Percentiles rank a stretch among this genome's conserved stretches.
Conservation (phyloP, 2,888 invertebrate species). For the Athalia rosae region DNA sequence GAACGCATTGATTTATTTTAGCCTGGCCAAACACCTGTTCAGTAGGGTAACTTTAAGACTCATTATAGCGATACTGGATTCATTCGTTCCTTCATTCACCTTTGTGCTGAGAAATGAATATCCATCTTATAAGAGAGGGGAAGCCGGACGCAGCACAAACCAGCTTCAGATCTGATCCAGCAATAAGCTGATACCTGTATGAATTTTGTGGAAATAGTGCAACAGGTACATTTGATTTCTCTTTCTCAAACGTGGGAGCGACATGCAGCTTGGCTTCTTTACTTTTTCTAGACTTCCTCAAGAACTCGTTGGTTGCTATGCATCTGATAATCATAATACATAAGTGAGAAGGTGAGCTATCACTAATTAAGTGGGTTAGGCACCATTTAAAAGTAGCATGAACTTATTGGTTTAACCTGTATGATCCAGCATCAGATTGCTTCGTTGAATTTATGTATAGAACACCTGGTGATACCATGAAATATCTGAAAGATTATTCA, state of each 20-base stretch:
- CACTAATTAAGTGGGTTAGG: background rate
- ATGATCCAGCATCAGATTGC: conserved; percentile 74
- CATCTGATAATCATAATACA: conserved; percentile 62
- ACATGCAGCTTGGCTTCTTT: conserved; percentile 70
- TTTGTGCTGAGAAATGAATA: conserved; percentile 64
- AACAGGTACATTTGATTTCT: conserved; percentile 53
- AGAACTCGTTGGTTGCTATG: conserved; percentile 69
- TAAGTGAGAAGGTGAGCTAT: background rate
- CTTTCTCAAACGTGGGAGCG: conserved; percentile 54
- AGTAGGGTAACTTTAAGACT: background rate
- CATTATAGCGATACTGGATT: background rate
- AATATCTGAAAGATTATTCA: conserved; percentile 70
- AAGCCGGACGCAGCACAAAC: conserved; percentile 75
- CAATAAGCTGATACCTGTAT: conserved; percentile 66
- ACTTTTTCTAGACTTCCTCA: conserved; percentile 68
- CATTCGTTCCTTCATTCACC: conserved; percentile 52
- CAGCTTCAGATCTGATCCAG: conserved; percentile 71
- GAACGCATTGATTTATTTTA: too few species aligned
- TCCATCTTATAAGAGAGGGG: conserved; percentile 72
- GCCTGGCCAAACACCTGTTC: too few species aligned
- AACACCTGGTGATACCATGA: conserved; percentile 74
- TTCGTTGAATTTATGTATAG: conserved; percentile 75
- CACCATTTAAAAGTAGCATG: background rate
- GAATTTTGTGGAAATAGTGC: conserved; percentile 67
- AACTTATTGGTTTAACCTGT: conserved; percentile 68